A percentile compares a stretch with the other conserved stretches of the same genome.
Evolutionary conservation across 2,888 invertebrate species (phyloP).

Genomic region (Leptarthrus brevirostris): DNA sequence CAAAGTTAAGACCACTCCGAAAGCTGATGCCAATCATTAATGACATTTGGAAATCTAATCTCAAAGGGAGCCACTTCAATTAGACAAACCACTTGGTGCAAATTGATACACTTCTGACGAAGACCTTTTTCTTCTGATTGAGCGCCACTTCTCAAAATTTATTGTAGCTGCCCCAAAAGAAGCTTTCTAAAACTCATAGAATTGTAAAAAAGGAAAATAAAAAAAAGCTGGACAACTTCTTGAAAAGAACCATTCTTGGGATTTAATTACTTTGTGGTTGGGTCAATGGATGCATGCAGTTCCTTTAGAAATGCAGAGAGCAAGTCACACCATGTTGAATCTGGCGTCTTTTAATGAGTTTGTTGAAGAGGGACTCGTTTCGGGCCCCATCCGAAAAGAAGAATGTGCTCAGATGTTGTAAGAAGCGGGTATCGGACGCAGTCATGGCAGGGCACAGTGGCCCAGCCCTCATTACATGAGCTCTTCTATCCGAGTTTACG

Average conservation of each 20-base stretch:
- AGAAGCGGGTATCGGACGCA: neutral
- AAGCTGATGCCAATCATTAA: too few relatives aligned
- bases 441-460: constrained; percentile 9
- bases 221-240: neutral
- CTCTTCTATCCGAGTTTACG: constrained; percentile 17
- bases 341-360: constrained; percentile 31
- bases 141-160: constrained; percentile 14
- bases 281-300: constrained; percentile 16
- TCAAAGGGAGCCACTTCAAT: too few relatives aligned
- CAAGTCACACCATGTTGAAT: constrained; percentile 23
- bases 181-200: constrained; percentile 10
- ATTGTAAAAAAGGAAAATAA: neutral
- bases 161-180: neutral
- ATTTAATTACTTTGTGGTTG: constrained; percentile 39
- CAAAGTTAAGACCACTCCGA: too few relatives aligned
- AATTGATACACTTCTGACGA: constrained; percentile 12
- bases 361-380: constrained; percentile 26
- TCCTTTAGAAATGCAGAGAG: constrained; percentile 16
- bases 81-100: too few relatives aligned
- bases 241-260: neutral
- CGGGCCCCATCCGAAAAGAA: neutral
- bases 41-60: too few relatives aligned
- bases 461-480: constrained; percentile 40
- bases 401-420: constrained; percentile 2
- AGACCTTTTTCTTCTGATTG: neutral